phyloP scores from a whole-genome alignment of 2,797 vertebrate species.

The Anisognathus igniventris region DNA sequence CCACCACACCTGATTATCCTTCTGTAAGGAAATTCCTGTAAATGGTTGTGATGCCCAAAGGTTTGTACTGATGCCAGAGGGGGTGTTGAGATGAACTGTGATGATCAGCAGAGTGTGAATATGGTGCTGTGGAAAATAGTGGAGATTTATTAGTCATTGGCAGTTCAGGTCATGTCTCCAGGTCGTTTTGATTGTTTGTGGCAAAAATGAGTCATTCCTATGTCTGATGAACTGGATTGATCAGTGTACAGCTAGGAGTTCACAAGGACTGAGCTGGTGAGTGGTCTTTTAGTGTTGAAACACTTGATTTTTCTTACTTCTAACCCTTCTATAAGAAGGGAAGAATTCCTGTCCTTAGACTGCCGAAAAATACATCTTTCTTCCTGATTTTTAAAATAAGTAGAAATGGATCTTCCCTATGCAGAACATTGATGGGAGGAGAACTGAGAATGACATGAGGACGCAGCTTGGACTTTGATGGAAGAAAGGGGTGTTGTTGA shows the following conservation, averaged over 20 bases:
- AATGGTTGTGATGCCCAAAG: background rate
- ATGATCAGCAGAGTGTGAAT: background rate
- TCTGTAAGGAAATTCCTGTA: background rate
- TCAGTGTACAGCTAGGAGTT: background rate
- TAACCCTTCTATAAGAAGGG: background rate
- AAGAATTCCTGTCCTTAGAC: background rate
- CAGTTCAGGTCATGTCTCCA: background rate
- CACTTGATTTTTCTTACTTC: background rate
- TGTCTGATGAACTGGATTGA: background rate
- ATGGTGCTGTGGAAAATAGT: background rate
- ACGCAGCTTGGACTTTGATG: background rate
- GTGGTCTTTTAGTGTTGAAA: background rate
- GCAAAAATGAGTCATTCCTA: background rate
- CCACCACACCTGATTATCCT: background rate
- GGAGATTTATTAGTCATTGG: background rate
- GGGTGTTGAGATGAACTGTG: background rate
- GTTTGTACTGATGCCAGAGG: background rate
- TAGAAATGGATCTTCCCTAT: background rate
- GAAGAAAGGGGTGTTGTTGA: background rate
- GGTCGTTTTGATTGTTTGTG: background rate
- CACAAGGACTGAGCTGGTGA: background rate
- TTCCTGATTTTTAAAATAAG: background rate
- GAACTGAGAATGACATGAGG: background rate
- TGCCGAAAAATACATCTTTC: slow-evolving; percentile 6
- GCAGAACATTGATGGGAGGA: background rate